Percentiles rank a stretch among this genome's conserved stretches.
phyloP scores from a whole-genome alignment of 92 coral and sea anemone genomes.

The Meandrina meandrites region DNA sequence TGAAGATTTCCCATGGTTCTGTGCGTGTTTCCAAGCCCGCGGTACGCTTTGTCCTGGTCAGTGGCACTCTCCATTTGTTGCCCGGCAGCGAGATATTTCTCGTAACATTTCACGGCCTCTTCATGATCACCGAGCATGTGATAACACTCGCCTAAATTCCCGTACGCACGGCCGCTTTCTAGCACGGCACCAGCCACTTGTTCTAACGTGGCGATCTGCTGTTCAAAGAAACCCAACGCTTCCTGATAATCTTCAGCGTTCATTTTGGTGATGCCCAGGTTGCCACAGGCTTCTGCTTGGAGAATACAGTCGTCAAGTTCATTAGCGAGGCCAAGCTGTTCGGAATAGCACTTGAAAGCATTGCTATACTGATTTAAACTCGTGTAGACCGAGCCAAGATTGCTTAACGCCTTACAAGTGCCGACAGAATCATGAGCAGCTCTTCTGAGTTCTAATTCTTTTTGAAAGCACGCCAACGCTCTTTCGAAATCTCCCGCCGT shows the following conservation, averaged over 20 bases:
- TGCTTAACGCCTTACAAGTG: constrained; percentile 82
- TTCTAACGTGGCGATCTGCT: constrained; percentile 82
- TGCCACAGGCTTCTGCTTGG: constrained; percentile 82
- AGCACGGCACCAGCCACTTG: constrained; percentile 72
- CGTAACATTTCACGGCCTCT: constrained; percentile 76
- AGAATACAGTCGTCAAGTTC: constrained; percentile 71
- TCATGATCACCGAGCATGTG: constrained; percentile 78
- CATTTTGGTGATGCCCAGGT: constrained; percentile 82
- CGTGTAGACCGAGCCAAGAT: constrained; percentile 78
- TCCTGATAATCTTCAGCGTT: constrained; percentile 76
- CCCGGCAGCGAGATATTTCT: constrained; percentile 86
- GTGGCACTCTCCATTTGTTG: constrained; percentile 79
- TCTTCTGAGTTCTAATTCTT: constrained; percentile 76
- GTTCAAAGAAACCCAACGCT: constrained; percentile 84
- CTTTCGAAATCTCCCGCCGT: constrained; percentile 80
- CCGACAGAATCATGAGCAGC: constrained; percentile 66
- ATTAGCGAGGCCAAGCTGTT: constrained; percentile 82
- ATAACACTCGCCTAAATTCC: constrained; percentile 92
- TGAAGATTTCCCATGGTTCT: constrained; percentile 90
- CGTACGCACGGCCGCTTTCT: constrained; percentile 94
- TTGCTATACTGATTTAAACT: constrained; percentile 67
- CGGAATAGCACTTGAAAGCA: constrained; percentile 80
- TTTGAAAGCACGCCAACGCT: constrained; percentile 77
- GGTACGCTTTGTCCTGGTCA: constrained; percentile 99
- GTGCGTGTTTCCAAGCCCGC: constrained; percentile 94